A percentile compares a stretch with the other conserved stretches of the same genome.
Evolutionary conservation across 2,888 invertebrate species (phyloP).

Genomic region (Fissipunctia ypsillon): DNA sequence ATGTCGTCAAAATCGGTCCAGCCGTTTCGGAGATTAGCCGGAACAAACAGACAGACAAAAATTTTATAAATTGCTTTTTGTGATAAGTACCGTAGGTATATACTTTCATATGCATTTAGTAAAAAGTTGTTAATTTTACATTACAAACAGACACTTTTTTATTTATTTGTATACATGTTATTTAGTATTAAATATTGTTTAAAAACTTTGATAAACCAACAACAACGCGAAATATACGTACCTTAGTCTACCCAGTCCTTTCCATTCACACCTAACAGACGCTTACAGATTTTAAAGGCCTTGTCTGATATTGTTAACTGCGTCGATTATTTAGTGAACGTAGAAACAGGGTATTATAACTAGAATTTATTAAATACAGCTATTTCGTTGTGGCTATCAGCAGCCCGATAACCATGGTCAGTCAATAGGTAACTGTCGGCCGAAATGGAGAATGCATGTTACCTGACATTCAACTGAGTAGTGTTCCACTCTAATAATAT

Average conservation of each 20-base stretch:
- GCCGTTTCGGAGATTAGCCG: too few species aligned
- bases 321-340: neutral
- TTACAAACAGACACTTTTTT: too few species aligned
- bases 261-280: neutral
- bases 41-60: too few species aligned
- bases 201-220: neutral
- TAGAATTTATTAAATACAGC: slow-evolving; percentile 7
- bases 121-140: too few species aligned
- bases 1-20: too few species aligned
- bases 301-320: neutral
- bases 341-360: neutral
- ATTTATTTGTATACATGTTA: too few species aligned
- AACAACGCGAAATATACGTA: neutral
- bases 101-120: too few species aligned
- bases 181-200: neutral
- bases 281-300: neutral
- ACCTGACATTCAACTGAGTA: slow-evolving; percentile 49
- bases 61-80: too few species aligned
- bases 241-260: too few species aligned
- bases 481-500: neutral
- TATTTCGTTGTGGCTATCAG: neutral
- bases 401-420: slow-evolving; percentile 55
- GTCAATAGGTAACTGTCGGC: slow-evolving; percentile 79
- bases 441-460: slow-evolving; percentile 79
- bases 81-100: too few species aligned